Evolutionary conservation across 2,113 vertebrate species (phyloP).

Genomic region (Bettongia penicillata): DNA sequence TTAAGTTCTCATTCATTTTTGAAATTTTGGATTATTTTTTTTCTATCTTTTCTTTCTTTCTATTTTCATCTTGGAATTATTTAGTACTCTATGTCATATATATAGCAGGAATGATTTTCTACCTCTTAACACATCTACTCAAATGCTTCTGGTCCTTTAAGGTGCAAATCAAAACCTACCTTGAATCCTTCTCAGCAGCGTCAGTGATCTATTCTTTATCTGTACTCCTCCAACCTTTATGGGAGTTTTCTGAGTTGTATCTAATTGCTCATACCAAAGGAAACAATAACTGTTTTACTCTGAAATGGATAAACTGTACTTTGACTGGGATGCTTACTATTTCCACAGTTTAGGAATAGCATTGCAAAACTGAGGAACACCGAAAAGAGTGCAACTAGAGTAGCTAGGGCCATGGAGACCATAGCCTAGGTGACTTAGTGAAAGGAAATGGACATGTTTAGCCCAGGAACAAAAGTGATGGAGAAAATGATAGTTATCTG

Average conservation of each 20-base stretch:
- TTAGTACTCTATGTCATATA: background rate
- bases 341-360: background rate
- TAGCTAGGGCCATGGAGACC: background rate
- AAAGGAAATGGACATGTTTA: background rate
- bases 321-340: background rate
- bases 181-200: background rate
- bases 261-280: background rate
- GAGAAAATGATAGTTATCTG: background rate
- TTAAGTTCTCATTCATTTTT: conserved; percentile 25
- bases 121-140: background rate
- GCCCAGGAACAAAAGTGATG: background rate
- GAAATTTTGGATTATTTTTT: background rate
- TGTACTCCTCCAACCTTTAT: background rate
- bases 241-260: background rate
- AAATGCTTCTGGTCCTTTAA: background rate
- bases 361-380: background rate
- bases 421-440: background rate
- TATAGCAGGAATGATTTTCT: background rate
- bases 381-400: background rate
- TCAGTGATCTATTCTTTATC: background rate
- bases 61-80: background rate
- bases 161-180: background rate
- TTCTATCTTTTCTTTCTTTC: background rate
- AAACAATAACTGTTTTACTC: background rate
- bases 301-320: background rate